Evolutionary conservation across 1,140 invertebrate genomes (phyloP).

Genomic region (Battus philenor): DNA sequence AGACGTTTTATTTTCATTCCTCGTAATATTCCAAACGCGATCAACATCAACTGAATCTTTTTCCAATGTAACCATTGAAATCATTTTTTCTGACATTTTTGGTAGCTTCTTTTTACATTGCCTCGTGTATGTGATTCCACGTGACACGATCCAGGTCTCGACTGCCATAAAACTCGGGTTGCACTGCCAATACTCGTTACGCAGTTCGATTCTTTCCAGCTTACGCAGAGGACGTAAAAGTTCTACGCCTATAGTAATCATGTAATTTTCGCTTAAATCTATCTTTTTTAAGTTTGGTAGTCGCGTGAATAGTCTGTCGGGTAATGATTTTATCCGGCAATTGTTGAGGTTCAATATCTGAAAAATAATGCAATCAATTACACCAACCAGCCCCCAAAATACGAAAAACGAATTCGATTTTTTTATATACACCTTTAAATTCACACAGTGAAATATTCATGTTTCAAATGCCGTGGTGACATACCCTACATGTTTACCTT

Average conservation of each 20-base stretch:
- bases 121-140: slow-evolving; percentile 47
- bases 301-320: slow-evolving; percentile 56
- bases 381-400: not conserved
- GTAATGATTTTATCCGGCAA: slow-evolving; percentile 68
- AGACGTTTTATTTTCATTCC: slow-evolving; percentile 24
- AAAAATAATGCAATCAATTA: slow-evolving; percentile 21
- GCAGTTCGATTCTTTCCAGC: slow-evolving; percentile 57
- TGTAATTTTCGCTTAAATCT: slow-evolving; percentile 72
- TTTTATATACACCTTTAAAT: too few species aligned
- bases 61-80: slow-evolving; percentile 34
- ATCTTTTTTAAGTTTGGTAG: slow-evolving; percentile 70
- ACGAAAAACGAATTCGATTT: too few species aligned
- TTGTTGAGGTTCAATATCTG: slow-evolving; percentile 74
- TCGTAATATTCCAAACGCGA: slow-evolving; percentile 62
- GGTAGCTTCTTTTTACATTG: slow-evolving; percentile 45
- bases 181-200: slow-evolving; percentile 68
- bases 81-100: slow-evolving; percentile 70
- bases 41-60: slow-evolving; percentile 43
- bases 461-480: too few species aligned
- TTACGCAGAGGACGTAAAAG: slow-evolving; percentile 57
- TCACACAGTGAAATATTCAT: too few species aligned
- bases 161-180: slow-evolving; percentile 51
- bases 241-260: slow-evolving; percentile 58
- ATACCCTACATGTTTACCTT: too few species aligned
- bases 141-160: slow-evolving; percentile 54